A percentile compares a stretch with the other conserved stretches of the same genome.
Conservation (phyloP, 2,113 vertebrate species). For the Calyptommatus sinebrachiatus region DNA sequence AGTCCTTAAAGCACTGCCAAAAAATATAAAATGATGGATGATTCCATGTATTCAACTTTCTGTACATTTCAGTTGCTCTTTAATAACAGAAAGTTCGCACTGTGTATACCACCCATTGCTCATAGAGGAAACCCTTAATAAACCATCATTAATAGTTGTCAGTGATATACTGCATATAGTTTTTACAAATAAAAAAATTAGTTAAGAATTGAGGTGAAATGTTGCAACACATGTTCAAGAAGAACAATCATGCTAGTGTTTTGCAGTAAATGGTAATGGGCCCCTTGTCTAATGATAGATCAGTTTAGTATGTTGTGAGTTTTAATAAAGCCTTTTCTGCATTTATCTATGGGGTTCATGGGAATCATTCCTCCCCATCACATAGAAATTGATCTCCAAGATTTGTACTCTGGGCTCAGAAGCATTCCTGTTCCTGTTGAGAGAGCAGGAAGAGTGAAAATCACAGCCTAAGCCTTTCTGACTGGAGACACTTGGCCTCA, state of each 20-base stretch:
- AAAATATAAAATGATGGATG: neutral
- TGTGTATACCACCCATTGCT: neutral
- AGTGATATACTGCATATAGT: neutral
- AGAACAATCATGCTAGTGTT: neutral
- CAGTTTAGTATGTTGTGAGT: neutral
- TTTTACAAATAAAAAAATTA: neutral
- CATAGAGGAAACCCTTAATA: slow-evolving; percentile 4
- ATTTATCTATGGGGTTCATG: too few relatives aligned
- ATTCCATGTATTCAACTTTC: neutral
- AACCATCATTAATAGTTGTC: slow-evolving; percentile 1
- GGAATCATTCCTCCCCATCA: too few relatives aligned
- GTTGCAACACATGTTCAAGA: neutral
- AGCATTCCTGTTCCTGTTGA: too few relatives aligned
- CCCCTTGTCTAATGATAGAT: neutral
- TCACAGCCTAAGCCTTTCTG: neutral
- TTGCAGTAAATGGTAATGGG: neutral
- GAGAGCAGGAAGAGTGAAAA: neutral
- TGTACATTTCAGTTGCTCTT: neutral
- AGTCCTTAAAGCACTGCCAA: neutral
- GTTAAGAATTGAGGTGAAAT: neutral
- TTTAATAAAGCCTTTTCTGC: neutral
- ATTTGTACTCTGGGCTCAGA: too few relatives aligned
- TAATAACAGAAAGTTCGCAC: neutral
- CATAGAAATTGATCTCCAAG: too few relatives aligned
- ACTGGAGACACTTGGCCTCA: too few relatives aligned